Conservation (phyloP, 2,113 vertebrate genomes). For the Labeo catla region DNA sequence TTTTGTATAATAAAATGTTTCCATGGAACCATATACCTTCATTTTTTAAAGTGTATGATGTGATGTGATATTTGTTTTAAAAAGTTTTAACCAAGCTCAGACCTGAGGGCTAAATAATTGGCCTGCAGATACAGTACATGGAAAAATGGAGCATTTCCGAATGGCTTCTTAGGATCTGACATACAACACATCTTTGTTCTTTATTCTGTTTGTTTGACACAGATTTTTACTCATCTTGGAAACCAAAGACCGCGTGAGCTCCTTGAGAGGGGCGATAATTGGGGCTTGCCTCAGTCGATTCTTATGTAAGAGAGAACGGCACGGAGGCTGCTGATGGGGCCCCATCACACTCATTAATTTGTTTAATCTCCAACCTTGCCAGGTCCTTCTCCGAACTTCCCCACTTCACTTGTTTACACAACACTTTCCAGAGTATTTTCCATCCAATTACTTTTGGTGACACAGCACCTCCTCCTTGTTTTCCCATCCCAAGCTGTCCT, state of each 20-base stretch:
- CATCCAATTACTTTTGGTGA: slow-evolving; percentile 65
- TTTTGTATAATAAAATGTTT: no score
- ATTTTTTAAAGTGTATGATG: background rate
- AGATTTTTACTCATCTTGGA: slow-evolving; percentile 14
- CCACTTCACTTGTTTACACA: slow-evolving; percentile 62
- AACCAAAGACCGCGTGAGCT: background rate
- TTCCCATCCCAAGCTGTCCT: slow-evolving; percentile 65
- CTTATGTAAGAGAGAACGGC: slow-evolving; percentile 45
- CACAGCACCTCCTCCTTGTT: slow-evolving; percentile 55
- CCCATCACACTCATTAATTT: slow-evolving; percentile 61
- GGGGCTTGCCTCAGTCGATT: slow-evolving; percentile 35
- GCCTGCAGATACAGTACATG: slow-evolving; percentile 2
- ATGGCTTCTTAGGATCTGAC: slow-evolving; percentile 21
- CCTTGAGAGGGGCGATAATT: slow-evolving; percentile 32
- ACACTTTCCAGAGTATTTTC: slow-evolving; percentile 61
- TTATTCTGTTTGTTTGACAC: slow-evolving; percentile 1
- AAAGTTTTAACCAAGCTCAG: slow-evolving; percentile 20
- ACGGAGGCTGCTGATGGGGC: slow-evolving; percentile 34
- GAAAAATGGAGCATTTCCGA: background rate
- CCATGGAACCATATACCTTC: background rate
- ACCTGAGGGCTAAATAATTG: slow-evolving; percentile 7
- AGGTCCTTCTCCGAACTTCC: slow-evolving; percentile 47
- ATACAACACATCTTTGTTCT: slow-evolving; percentile 19
- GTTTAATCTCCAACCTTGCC: slow-evolving; percentile 65
- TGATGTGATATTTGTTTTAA: background rate